Evolutionary conservation across 2,797 vertebrate species (phyloP).

Genomic region (Iguana delicatissima): DNA sequence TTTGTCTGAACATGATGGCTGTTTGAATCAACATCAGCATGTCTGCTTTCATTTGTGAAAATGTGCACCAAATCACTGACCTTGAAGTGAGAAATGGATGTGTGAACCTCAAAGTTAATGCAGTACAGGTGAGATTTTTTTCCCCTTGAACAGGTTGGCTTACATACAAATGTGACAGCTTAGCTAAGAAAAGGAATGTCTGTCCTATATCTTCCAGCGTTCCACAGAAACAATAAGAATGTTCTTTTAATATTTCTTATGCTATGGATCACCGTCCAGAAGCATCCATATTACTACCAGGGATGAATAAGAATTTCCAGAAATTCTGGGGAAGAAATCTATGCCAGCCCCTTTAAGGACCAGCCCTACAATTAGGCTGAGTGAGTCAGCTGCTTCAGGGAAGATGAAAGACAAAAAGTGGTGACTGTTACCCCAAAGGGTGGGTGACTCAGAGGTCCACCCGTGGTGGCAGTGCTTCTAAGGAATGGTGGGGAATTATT

Average conservation of each 20-base stretch:
- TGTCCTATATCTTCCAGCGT: neutral
- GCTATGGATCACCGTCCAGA: neutral
- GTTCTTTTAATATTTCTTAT: neutral
- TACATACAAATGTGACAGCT: neutral
- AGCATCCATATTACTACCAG: neutral
- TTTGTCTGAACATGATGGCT: neutral
- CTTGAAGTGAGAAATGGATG: neutral
- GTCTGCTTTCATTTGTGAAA: slow-evolving; percentile 15
- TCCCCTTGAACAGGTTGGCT: neutral
- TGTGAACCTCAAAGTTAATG: neutral
- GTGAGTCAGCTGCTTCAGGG: too few species aligned
- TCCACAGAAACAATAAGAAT: neutral
- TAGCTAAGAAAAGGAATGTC: neutral
- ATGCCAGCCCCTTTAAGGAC: too few species aligned
- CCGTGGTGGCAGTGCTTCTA: too few species aligned
- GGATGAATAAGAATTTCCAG: too few species aligned
- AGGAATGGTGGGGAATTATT: too few species aligned
- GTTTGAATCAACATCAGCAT: neutral
- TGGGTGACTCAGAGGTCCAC: too few species aligned
- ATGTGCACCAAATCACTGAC: neutral
- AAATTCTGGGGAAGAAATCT: too few species aligned
- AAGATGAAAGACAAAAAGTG: too few species aligned
- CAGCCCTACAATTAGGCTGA: too few species aligned
- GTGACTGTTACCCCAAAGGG: too few species aligned
- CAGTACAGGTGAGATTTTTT: neutral